These are phyloP conservation scores for Zoanthus gigantus DNA, from an alignment of 92 coral and sea anemone species.

Conservation along the genomic window DNA sequence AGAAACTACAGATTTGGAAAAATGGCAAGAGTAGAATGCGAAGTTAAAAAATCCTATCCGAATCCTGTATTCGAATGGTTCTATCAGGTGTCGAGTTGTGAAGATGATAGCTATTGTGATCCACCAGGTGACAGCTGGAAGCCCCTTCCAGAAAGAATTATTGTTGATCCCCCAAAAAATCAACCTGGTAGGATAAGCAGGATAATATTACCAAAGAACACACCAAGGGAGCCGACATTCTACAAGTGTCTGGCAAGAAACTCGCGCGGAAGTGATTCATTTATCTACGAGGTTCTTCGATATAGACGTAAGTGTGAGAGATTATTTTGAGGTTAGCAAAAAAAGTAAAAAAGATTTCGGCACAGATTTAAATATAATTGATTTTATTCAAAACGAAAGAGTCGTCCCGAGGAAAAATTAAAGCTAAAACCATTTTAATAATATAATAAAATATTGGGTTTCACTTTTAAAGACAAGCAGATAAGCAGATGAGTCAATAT, in stretches of 20 bases:
- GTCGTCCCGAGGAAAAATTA: too few species aligned
- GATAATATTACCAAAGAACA: not conserved
- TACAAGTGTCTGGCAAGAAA: slow-evolving; percentile 79
- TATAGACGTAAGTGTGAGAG: slow-evolving; percentile 65
- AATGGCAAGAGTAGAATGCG: slow-evolving; percentile 22
- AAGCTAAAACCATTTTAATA: too few species aligned
- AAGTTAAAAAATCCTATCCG: slow-evolving; percentile 29
- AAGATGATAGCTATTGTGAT: slow-evolving; percentile 16
- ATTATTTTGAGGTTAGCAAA: too few species aligned
- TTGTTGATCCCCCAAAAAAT: not conserved
- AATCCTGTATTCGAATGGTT: slow-evolving; percentile 55
- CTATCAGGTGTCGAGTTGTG: slow-evolving; percentile 29
- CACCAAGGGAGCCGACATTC: slow-evolving; percentile 30
- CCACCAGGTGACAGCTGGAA: slow-evolving; percentile 31
- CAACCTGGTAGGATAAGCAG: not conserved
- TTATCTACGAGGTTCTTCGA: slow-evolving; percentile 56
- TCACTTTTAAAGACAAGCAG: too few species aligned
- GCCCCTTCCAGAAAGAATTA: not conserved
- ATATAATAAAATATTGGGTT: too few species aligned
- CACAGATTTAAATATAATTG: too few species aligned
- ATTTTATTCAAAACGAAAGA: too few species aligned
- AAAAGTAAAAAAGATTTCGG: too few species aligned
- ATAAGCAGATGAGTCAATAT: too few species aligned
- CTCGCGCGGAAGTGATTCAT: slow-evolving; percentile 58
- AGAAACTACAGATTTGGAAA: slow-evolving; percentile 2